A percentile compares a stretch with the other conserved stretches of the same genome.
These are phyloP conservation scores for fruit fly (Drosophila melanogaster) DNA, from an alignment of 1,140 invertebrate species.

Conservation along the genomic window Release_6_plus_ISO1_MT NT_033777.3:24863501-24864000, in stretches of 20 bases:
- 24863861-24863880: constrained; percentile 53
- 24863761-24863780: neutral
- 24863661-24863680: constrained; percentile 18
- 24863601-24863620: constrained; percentile 18
- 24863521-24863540: constrained; percentile 9
- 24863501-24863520: constrained; percentile 12
- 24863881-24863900: constrained; percentile 25
- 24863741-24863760: constrained; percentile 1
- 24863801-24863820: constrained; percentile 12
- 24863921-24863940: neutral
- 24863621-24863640: constrained; percentile 20
- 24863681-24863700: neutral
- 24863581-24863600: constrained; percentile 20
- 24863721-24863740: neutral
- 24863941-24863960: constrained; percentile 15
- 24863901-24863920: neutral
- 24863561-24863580: constrained; percentile 18
- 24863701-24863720: neutral
- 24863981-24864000: constrained; percentile 51
- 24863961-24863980: constrained; percentile 20
- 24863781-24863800: constrained; percentile 9
- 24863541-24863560: constrained; percentile 9
- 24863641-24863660: constrained; percentile 7
- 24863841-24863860: constrained; percentile 36
- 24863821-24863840: constrained; percentile 19